phyloP scores from a whole-genome alignment of 2,888 invertebrate genomes.

The Melipona bicolor region DNA sequence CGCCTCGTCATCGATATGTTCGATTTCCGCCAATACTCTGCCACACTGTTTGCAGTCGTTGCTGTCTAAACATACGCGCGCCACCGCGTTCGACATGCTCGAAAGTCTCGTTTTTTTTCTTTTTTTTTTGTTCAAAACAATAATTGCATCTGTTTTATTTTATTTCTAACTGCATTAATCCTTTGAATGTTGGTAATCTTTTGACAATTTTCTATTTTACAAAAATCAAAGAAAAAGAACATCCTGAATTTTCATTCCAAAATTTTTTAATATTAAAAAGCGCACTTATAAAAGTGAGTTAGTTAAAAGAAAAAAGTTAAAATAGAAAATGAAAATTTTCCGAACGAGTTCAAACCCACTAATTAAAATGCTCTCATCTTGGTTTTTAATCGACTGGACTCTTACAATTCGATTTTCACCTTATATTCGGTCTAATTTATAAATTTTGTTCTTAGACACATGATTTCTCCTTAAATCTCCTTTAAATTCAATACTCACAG shows the following conservation, averaged over 20 bases:
- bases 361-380: not conserved
- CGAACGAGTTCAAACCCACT: not conserved
- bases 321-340: accelerated
- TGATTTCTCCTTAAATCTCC: not conserved
- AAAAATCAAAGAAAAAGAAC: accelerated
- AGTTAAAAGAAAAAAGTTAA: not conserved
- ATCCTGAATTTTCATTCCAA: not conserved
- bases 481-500: constrained; percentile 88
- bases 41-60: constrained; percentile 98
- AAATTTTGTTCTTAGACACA: not conserved
- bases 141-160: not conserved
- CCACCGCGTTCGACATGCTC: constrained; percentile 56
- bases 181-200: not conserved
- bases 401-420: not conserved
- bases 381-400: not conserved
- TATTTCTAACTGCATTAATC: not conserved
- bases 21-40: constrained; percentile 93
- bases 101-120: constrained; percentile 38
- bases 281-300: too few relatives aligned
- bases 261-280: too few relatives aligned
- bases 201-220: not conserved
- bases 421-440: not conserved
- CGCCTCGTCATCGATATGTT: constrained; percentile 97
- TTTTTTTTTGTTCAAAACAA: not conserved
- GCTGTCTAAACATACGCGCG: constrained; percentile 90